These are phyloP conservation scores for Chironomus tentans DNA, from an alignment of 2,888 invertebrate species.

Conservation along the genomic window DNA sequence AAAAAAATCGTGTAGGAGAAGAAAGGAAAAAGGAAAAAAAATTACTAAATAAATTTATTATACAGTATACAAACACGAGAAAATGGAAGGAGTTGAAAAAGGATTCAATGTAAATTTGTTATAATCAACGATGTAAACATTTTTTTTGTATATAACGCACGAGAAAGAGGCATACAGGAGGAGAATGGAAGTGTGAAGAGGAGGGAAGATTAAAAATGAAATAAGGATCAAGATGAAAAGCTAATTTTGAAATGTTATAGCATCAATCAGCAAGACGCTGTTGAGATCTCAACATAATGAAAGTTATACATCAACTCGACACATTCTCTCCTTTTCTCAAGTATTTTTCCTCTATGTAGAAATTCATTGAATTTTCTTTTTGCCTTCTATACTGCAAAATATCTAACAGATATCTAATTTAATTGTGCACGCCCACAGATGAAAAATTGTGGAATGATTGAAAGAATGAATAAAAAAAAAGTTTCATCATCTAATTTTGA, in stretches of 20 bases:
- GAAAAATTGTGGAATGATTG: background rate
- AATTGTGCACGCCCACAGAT: constrained; percentile 4
- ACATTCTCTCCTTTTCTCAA: background rate
- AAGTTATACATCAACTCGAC: background rate
- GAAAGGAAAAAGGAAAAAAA: no score
- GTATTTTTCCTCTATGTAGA: no score
- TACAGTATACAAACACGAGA: background rate
- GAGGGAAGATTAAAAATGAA: background rate
- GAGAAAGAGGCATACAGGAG: background rate
- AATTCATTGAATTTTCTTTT: background rate
- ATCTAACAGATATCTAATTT: background rate
- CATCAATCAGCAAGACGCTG: background rate
- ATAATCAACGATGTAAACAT: background rate
- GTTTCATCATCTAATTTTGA: background rate
- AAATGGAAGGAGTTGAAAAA: background rate
- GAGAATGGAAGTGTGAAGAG: background rate
- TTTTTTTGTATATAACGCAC: background rate
- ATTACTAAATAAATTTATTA: no score
- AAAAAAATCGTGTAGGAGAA: background rate
- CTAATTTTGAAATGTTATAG: background rate
- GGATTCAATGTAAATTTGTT: background rate
- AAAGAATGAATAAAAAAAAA: background rate
- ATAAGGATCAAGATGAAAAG: constrained; percentile 2
- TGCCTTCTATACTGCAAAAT: background rate
- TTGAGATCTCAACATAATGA: background rate